Evolutionary conservation across 2,888 invertebrate species (phyloP).

Genomic region (Arctia plantaginis): DNA sequence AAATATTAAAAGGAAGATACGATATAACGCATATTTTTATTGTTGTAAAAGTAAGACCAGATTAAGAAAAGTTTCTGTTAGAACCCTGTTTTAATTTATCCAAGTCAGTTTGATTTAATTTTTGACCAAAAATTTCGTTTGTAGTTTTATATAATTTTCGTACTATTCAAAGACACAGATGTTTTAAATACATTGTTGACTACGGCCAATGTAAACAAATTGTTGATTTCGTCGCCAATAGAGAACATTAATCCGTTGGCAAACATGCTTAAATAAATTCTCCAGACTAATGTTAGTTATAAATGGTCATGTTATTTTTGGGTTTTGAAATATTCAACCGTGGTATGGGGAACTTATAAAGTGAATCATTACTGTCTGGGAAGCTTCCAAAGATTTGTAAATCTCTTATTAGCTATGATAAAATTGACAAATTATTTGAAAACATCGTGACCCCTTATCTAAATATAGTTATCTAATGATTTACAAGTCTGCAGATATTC

Average conservation of each 20-base stretch:
- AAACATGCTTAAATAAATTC: constrained; percentile 34
- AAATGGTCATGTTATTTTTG: constrained; percentile 35
- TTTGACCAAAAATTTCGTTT: neutral
- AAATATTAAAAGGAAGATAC: neutral
- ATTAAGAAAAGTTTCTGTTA: neutral
- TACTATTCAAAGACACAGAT: constrained; percentile 58
- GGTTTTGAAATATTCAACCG: constrained; percentile 14
- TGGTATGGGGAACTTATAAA: neutral
- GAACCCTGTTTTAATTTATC: neutral
- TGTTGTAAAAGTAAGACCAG: too few species aligned
- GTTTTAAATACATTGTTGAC: constrained; percentile 55
- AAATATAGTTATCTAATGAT: neutral
- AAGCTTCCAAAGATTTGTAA: neutral
- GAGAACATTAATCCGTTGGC: constrained; percentile 50
- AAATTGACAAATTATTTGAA: neutral
- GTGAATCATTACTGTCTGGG: constrained; percentile 4
- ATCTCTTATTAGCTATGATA: neutral
- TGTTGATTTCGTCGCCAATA: constrained; percentile 48
- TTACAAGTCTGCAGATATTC: neutral
- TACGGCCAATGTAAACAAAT: constrained; percentile 57
- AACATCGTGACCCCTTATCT: neutral
- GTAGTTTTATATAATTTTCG: constrained; percentile 46
- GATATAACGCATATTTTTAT: too few species aligned
- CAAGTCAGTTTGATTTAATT: neutral
- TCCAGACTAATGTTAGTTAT: constrained; percentile 24